Percentiles rank a stretch among this genome's conserved stretches.
phyloP scores from a whole-genome alignment of 2,113 vertebrate genomes.

The Gasterosteus aculeatus region DNA sequence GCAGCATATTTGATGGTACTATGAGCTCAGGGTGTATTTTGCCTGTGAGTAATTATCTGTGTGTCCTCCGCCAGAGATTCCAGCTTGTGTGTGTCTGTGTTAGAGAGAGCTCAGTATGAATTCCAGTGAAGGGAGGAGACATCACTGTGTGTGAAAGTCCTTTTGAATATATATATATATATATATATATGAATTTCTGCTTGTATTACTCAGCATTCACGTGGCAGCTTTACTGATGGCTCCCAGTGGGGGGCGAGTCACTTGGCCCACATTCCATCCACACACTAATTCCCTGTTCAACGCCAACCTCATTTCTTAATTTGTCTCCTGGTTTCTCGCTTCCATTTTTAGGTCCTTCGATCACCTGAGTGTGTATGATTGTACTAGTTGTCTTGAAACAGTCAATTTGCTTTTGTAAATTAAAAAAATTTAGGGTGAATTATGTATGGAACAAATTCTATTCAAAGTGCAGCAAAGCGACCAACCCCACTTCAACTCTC shows the following conservation, averaged over 20 bases:
- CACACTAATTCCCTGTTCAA: constrained; percentile 65
- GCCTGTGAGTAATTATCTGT: constrained; percentile 53
- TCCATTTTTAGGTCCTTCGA: constrained; percentile 42
- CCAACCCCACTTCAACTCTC: neutral
- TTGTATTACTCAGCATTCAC: constrained; percentile 45
- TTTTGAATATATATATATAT: constrained; percentile 11
- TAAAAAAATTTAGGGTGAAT: neutral
- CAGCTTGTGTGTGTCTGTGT: constrained; percentile 22
- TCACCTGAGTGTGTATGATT: constrained; percentile 47
- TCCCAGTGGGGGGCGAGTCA: constrained; percentile 40
- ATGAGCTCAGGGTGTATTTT: constrained; percentile 55
- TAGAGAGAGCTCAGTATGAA: constrained; percentile 55
- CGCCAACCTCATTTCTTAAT: constrained; percentile 74
- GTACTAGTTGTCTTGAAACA: constrained; percentile 19
- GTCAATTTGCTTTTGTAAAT: neutral
- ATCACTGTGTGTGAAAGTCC: constrained; percentile 18
- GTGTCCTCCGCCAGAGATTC: constrained; percentile 59
- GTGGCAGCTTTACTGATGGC: constrained; percentile 64
- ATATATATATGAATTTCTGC: constrained; percentile 31
- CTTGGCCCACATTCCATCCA: constrained; percentile 71
- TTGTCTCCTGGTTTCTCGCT: constrained; percentile 57
- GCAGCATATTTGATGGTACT: constrained; percentile 21
- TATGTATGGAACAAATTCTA: neutral
- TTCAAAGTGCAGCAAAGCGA: neutral
- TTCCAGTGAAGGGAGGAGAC: constrained; percentile 46